phyloP scores from a whole-genome alignment of 35 echinoderm and acorn worm genomes.

The Apostichopus japonicus region DNA sequence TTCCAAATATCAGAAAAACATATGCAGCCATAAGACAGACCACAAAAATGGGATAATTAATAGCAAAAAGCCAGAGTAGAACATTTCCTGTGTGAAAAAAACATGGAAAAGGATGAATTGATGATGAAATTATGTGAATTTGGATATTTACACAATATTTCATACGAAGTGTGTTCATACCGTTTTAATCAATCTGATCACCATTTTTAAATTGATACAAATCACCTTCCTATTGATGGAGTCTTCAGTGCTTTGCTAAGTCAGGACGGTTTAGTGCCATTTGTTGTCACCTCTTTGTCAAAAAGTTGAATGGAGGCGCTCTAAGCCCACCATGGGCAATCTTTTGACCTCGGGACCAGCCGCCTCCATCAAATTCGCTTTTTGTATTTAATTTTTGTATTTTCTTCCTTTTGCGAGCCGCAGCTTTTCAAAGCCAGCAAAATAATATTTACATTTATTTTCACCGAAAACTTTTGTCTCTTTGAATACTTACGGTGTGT shows the following conservation, averaged over 20 bases:
- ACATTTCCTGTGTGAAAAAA: too few species aligned
- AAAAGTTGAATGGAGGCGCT: constrained; percentile 1
- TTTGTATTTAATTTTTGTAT: background rate
- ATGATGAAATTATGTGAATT: too few species aligned
- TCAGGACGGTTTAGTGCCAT: background rate
- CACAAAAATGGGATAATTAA: too few species aligned
- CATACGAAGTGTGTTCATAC: too few species aligned
- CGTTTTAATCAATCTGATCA: too few species aligned
- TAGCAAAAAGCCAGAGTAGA: too few species aligned
- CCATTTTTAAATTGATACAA: background rate
- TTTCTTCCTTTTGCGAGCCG: background rate
- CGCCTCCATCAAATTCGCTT: background rate
- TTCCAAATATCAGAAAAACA: too few species aligned
- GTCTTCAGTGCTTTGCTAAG: background rate
- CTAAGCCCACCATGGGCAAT: background rate
- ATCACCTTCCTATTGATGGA: background rate
- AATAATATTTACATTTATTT: constrained; percentile 50
- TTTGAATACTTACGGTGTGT: background rate
- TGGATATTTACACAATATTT: too few species aligned
- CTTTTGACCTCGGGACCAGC: background rate
- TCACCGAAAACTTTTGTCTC: constrained; percentile 30
- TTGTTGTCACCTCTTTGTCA: constrained; percentile 13
- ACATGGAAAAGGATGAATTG: too few species aligned
- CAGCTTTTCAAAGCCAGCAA: background rate
- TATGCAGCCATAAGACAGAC: too few species aligned